These are phyloP conservation scores for Hirtodrosophila alboralis DNA, from an alignment of 2,888 invertebrate species.

Conservation along the genomic window DNA sequence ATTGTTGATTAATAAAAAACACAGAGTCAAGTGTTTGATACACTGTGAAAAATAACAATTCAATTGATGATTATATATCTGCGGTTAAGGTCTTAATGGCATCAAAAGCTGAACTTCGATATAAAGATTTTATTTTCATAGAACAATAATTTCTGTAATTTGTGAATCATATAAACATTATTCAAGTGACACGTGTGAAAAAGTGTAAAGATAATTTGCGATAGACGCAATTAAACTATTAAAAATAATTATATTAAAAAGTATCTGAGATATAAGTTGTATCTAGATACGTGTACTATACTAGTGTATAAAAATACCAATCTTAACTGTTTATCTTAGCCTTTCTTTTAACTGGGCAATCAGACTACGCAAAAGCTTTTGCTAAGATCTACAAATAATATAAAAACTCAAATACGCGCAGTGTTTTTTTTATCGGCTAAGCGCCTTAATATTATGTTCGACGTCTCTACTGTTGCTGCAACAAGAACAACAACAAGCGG, in stretches of 20 bases:
- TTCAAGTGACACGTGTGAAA: slow-evolving; percentile 27
- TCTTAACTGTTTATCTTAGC: not conserved
- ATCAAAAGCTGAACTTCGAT: slow-evolving; percentile 71
- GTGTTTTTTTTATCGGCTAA: slow-evolving; percentile 26
- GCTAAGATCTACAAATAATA: slow-evolving; percentile 2
- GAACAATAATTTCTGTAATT: slow-evolving; percentile 57
- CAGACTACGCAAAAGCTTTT: not conserved
- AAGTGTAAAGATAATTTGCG: slow-evolving; percentile 41
- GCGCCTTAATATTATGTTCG: slow-evolving; percentile 64
- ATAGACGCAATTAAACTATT: slow-evolving; percentile 51
- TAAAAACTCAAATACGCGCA: slow-evolving; percentile 10
- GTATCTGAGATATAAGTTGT: slow-evolving; percentile 53
- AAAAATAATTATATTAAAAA: slow-evolving; percentile 15
- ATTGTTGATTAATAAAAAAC: slow-evolving; percentile 25
- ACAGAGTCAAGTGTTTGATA: slow-evolving; percentile 19
- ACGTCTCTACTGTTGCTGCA: slow-evolving; percentile 43
- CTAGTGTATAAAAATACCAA: no score
- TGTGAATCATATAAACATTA: slow-evolving; percentile 24
- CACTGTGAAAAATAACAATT: slow-evolving; percentile 13
- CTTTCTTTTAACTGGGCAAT: no score
- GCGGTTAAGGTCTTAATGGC: slow-evolving; percentile 69
- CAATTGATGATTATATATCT: slow-evolving; percentile 15
- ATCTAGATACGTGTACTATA: slow-evolving; percentile 43
- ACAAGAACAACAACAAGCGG: slow-evolving; percentile 28
- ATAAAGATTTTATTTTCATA: slow-evolving; percentile 80